These are phyloP conservation scores for Nudaria mundana DNA, from an alignment of 2,888 invertebrate genomes.

Conservation along the genomic window DNA sequence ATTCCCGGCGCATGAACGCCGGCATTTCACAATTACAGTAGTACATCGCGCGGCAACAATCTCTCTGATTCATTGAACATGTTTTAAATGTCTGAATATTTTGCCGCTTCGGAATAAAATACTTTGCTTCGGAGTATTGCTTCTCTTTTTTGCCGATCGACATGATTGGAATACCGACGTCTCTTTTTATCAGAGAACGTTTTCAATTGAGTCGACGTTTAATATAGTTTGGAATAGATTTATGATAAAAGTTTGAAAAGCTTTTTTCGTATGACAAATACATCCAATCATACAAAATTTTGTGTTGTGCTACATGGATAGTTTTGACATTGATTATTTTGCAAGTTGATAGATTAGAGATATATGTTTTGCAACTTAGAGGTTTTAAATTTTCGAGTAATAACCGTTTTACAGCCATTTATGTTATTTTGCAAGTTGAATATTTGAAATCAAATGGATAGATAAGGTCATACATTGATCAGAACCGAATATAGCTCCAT, in stretches of 20 bases:
- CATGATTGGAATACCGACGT: constrained; percentile 16
- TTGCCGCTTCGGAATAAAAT: constrained; percentile 5
- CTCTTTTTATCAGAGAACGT: constrained; percentile 7
- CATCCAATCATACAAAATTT: too few relatives aligned
- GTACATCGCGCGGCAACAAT: constrained; percentile 20
- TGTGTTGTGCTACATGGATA: too few relatives aligned
- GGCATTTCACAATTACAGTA: constrained; percentile 22
- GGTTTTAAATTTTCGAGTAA: too few relatives aligned
- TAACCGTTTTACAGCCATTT: too few relatives aligned
- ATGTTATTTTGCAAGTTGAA: too few relatives aligned
- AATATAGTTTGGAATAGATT: constrained; percentile 4
- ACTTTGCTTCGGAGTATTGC: constrained; percentile 5
- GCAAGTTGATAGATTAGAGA: too few relatives aligned
- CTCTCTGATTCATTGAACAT: constrained; percentile 5
- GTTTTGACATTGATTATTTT: too few relatives aligned
- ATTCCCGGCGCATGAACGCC: too few relatives aligned
- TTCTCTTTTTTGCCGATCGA: constrained; percentile 14
- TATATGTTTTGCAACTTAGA: too few relatives aligned
- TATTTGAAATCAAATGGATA: too few relatives aligned
- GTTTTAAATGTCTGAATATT: constrained; percentile 1
- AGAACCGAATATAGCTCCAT: too few relatives aligned
- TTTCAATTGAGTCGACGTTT: not conserved
- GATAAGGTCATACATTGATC: too few relatives aligned
- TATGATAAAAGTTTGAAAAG: not conserved
- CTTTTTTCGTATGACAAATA: not conserved